Evolutionary conservation across 2,888 invertebrate genomes (phyloP).

Genomic region (Dolomedes plantarius): DNA sequence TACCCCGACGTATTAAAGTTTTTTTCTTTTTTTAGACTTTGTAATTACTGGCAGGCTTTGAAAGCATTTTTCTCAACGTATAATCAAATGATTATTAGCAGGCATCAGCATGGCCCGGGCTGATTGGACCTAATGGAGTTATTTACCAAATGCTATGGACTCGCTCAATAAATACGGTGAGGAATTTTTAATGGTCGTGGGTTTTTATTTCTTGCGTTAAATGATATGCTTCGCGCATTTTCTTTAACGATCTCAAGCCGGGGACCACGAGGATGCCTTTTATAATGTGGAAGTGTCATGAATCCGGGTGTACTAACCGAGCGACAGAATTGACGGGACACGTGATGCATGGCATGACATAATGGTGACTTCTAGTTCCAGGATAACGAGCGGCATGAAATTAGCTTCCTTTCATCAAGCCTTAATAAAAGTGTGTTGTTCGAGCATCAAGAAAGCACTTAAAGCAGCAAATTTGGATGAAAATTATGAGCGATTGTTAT

Average conservation of each 20-base stretch:
- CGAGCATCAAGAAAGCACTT: no score
- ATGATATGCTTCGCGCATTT: not conserved
- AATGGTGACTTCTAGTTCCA: no score
- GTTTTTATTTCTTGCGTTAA: not conserved
- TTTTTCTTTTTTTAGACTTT: not conserved
- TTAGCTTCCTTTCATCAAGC: no score
- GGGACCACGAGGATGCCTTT: no score
- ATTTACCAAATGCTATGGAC: not conserved
- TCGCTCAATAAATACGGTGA: not conserved
- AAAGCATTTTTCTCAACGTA: constrained; percentile 8
- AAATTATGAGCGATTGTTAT: no score
- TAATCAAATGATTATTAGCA: constrained; percentile 16
- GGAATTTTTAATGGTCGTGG: not conserved
- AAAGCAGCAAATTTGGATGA: no score
- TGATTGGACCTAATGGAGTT: constrained; percentile 9
- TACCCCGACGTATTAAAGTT: not conserved
- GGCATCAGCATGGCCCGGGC: not conserved
- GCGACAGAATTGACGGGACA: no score
- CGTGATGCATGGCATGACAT: no score
- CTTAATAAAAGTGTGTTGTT: no score
- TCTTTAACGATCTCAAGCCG: not conserved
- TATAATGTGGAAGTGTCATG: no score
- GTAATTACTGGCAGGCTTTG: not conserved
- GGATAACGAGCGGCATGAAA: no score
- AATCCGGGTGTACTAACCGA: no score